Conservation (phyloP, 1,140 invertebrate genomes). For the Pygmarrhopalites habei region DNA sequence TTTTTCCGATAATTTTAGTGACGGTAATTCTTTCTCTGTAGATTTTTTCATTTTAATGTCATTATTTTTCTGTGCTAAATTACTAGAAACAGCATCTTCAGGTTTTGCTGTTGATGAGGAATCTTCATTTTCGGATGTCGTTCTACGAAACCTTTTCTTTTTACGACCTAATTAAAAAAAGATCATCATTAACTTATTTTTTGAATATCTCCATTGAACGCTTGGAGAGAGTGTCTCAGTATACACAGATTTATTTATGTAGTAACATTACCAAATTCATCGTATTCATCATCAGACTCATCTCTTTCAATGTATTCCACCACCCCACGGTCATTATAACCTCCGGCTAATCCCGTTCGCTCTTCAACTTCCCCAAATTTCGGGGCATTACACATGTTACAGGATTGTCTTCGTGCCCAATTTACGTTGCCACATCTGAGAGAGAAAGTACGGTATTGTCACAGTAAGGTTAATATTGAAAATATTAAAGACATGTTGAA, state of each 20-base stretch:
- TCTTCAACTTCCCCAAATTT: slow-evolving; percentile 87
- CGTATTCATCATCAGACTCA: slow-evolving; percentile 83
- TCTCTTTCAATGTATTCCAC: slow-evolving; percentile 86
- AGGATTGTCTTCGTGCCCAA: slow-evolving; percentile 92
- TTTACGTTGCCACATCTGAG: slow-evolving; percentile 94
- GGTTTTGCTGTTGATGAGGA: background rate
- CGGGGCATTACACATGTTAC: slow-evolving; percentile 98
- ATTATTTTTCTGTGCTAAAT: slow-evolving; percentile 1
- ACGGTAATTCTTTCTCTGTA: slow-evolving; percentile 36
- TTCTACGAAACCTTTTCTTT: slow-evolving; percentile 62
- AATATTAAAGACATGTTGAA: no score
- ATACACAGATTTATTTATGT: no score
- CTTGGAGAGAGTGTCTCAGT: no score
- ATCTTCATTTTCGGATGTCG: background rate
- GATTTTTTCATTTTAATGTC: background rate
- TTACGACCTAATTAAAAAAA: slow-evolving; percentile 66
- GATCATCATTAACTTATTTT: no score
- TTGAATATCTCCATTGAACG: no score
- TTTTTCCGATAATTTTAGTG: slow-evolving; percentile 20
- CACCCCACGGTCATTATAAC: slow-evolving; percentile 86
- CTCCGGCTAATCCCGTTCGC: slow-evolving; percentile 71
- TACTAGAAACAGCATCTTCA: slow-evolving; percentile 10
- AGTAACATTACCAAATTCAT: slow-evolving; percentile 63
- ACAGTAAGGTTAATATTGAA: no score
- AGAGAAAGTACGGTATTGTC: no score